Evolutionary conservation across 2,888 invertebrate species (phyloP).

Genomic region (Timema cristinae): DNA sequence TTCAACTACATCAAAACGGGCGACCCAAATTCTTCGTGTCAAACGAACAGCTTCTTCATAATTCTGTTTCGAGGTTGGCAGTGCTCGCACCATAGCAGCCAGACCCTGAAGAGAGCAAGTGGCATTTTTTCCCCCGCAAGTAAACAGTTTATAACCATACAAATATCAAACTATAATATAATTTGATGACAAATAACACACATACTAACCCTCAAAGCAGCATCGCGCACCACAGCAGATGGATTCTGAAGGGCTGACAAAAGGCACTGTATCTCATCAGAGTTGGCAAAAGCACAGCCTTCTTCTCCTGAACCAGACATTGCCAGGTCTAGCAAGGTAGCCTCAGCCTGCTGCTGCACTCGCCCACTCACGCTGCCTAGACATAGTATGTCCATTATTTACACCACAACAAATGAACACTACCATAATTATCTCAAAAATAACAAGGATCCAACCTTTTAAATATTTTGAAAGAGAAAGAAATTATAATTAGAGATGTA

Average conservation of each 20-base stretch:
- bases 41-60: conserved; percentile 57
- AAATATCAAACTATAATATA: background rate
- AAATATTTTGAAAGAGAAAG: background rate
- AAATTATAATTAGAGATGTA: background rate
- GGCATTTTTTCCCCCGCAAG: background rate
- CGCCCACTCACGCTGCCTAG: conserved; percentile 60
- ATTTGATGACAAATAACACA: background rate
- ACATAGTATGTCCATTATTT: conserved; percentile 17
- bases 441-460: background rate
- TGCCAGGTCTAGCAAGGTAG: conserved; percentile 77
- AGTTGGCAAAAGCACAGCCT: conserved; percentile 58
- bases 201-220: conserved; percentile 55
- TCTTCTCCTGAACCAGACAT: conserved; percentile 64
- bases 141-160: background rate
- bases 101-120: conserved; percentile 49
- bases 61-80: conserved; percentile 59
- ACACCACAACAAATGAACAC: background rate
- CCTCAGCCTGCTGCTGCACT: conserved; percentile 72
- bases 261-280: conserved; percentile 71
- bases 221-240: conserved; percentile 68
- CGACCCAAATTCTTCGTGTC: conserved; percentile 74
- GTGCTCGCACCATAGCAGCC: conserved; percentile 56
- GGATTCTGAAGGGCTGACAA: conserved; percentile 73
- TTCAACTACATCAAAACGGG: conserved; percentile 72
- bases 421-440: too few species aligned